Evolutionary conservation across 2,797 vertebrate species (phyloP).

Genomic region (Erpetoichthys calabaricus): DNA sequence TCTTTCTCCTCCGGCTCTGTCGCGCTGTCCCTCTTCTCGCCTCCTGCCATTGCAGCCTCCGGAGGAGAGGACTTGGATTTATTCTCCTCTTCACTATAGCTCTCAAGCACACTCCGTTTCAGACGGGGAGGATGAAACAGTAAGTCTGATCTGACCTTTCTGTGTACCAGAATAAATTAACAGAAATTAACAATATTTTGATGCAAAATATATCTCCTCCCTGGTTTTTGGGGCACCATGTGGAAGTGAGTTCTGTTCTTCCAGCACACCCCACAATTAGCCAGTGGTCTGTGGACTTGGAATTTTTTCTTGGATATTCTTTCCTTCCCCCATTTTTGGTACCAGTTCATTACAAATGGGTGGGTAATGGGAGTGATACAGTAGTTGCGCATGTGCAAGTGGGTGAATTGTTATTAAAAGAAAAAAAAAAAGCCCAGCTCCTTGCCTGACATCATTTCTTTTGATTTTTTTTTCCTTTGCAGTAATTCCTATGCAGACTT

Average conservation of each 20-base stretch:
- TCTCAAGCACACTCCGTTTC: constrained; percentile 75
- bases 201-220: too few species aligned
- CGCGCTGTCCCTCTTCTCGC: constrained; percentile 46
- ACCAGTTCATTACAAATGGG: too few species aligned
- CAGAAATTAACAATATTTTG: too few species aligned
- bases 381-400: too few species aligned
- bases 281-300: not conserved
- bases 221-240: not conserved
- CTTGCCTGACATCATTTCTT: too few species aligned
- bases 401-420: too few species aligned
- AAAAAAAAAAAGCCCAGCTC: too few species aligned
- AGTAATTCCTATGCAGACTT: too few species aligned
- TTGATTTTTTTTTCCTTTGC: too few species aligned
- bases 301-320: not conserved
- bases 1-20: constrained; percentile 44
- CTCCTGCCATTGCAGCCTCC: constrained; percentile 69
- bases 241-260: too few species aligned
- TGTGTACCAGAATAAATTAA: not conserved
- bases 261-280: not conserved
- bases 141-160: constrained; percentile 62
- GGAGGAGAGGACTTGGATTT: constrained; percentile 97
- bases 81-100: constrained; percentile 97
- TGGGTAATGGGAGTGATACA: too few species aligned
- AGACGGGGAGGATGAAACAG: constrained; percentile 90
- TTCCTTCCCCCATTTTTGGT: not conserved